Evolutionary conservation across 2,888 invertebrate species (phyloP).

Genomic region (Coleophora flavipennella): DNA sequence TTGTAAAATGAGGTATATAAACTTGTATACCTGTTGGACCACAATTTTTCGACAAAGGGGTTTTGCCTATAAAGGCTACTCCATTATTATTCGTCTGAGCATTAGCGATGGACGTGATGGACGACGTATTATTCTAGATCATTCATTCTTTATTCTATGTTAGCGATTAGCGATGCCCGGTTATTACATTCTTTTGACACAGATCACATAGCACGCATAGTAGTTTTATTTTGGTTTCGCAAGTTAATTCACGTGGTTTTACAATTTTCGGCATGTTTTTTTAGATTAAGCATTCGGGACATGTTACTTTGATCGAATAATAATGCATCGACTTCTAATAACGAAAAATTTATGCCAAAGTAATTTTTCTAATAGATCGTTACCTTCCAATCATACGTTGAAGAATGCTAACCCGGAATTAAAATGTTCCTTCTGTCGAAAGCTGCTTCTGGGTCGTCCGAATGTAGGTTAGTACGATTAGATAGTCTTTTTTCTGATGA

Average conservation of each 20-base stretch:
- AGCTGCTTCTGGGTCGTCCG: constrained; percentile 40
- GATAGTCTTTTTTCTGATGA: background rate
- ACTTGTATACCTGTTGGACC: too few species aligned
- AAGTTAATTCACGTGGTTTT: constrained; percentile 51
- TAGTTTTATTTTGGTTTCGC: constrained; percentile 33
- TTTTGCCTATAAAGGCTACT: too few species aligned
- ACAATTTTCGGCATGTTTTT: constrained; percentile 38
- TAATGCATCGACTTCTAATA: constrained; percentile 60
- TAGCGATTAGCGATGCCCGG: too few species aligned
- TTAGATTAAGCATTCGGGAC: constrained; percentile 20
- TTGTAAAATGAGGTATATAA: too few species aligned
- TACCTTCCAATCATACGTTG: constrained; percentile 31
- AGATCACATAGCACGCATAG: too few species aligned
- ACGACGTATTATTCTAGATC: too few species aligned
- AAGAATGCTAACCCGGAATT: constrained; percentile 35
- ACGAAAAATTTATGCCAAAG: constrained; percentile 54
- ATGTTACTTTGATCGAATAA: constrained; percentile 25
- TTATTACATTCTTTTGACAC: constrained; percentile 11
- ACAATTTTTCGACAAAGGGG: too few species aligned
- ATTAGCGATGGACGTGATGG: too few species aligned
- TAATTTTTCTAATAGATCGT: constrained; percentile 41
- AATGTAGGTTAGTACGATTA: constrained; percentile 38
- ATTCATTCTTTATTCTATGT: too few species aligned
- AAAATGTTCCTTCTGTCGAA: constrained; percentile 62
- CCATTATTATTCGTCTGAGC: too few species aligned